A percentile compares a stretch with the other conserved stretches of the same genome.
These are phyloP conservation scores for Vesta saturnalis DNA, from an alignment of 2,888 invertebrate species.

Conservation along the genomic window DNA sequence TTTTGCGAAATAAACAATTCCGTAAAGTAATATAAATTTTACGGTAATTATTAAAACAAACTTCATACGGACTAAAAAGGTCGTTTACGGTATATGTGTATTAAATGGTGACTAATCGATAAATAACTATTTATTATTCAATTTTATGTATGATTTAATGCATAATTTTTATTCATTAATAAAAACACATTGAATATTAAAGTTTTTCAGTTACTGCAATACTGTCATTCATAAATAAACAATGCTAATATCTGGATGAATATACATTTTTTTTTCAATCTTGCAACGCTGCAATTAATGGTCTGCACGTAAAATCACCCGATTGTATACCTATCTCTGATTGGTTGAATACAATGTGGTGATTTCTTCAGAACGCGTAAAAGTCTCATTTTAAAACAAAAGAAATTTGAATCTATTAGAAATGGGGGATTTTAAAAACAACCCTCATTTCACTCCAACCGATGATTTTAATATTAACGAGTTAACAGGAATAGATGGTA, in stretches of 20 bases:
- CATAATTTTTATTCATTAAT: too few relatives aligned
- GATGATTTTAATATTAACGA: conserved; percentile 75
- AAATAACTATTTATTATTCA: too few relatives aligned
- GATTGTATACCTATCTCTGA: conserved; percentile 65
- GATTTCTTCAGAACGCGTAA: conserved; percentile 49
- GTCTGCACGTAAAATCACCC: conserved; percentile 70
- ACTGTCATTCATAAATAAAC: too few relatives aligned
- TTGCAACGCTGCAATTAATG: conserved; percentile 15
- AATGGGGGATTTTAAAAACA: conserved; percentile 57
- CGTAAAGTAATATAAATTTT: too few relatives aligned
- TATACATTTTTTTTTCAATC: neutral
- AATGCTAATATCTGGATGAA: neutral
- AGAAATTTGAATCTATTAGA: conserved; percentile 47
- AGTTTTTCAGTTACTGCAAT: too few relatives aligned
- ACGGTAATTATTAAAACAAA: too few relatives aligned
- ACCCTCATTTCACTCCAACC: conserved; percentile 60
- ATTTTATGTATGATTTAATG: too few relatives aligned
- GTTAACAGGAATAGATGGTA: conserved; percentile 76
- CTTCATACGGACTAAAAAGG: too few relatives aligned
- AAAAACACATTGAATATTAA: too few relatives aligned
- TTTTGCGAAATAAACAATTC: too few relatives aligned
- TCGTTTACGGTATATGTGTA: too few relatives aligned
- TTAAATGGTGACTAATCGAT: too few relatives aligned
- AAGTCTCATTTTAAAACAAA: conserved; percentile 32
- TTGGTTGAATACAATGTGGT: conserved; percentile 63